These are phyloP conservation scores for Pangasius krempfi DNA, from an alignment of 2,797 vertebrate genomes.

Conservation along the genomic window DNA sequence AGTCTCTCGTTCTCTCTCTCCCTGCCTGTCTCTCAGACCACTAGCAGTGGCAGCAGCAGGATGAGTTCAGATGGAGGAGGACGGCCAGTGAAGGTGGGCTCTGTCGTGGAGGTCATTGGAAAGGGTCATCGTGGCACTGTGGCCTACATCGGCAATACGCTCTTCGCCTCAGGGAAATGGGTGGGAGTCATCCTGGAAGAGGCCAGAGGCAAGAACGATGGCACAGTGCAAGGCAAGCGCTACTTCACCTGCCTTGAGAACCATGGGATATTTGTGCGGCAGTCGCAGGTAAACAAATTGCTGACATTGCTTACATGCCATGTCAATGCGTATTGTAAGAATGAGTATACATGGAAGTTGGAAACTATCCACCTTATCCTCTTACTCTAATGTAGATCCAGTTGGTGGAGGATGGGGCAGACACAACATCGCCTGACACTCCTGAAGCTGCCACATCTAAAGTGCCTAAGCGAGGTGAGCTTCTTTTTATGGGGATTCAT, in stretches of 20 bases:
- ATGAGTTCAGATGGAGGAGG: constrained; percentile 88
- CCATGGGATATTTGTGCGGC: constrained; percentile 94
- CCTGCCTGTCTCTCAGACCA: constrained; percentile 68
- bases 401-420: constrained; percentile 90
- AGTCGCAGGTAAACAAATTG: constrained; percentile 84
- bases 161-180: constrained; percentile 97
- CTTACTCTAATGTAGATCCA: constrained; percentile 81
- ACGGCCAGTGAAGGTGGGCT: constrained; percentile 87
- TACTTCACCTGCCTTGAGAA: constrained; percentile 96
- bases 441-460: constrained; percentile 85
- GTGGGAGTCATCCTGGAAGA: constrained; percentile 96
- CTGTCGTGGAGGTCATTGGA: constrained; percentile 91
- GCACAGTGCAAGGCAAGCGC: constrained; percentile 91
- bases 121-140: constrained; percentile 91
- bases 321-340: not conserved
- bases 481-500: not conserved
- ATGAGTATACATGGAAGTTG: not conserved
- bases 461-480: constrained; percentile 88
- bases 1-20: not conserved
- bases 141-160: constrained; percentile 92
- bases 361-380: not conserved
- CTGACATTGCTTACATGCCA: not conserved
- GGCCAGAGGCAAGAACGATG: constrained; percentile 94
- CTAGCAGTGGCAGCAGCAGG: constrained; percentile 82
- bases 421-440: constrained; percentile 93